phyloP scores from a whole-genome alignment of 2,113 vertebrate species.

The Geothlypis trichas region DNA sequence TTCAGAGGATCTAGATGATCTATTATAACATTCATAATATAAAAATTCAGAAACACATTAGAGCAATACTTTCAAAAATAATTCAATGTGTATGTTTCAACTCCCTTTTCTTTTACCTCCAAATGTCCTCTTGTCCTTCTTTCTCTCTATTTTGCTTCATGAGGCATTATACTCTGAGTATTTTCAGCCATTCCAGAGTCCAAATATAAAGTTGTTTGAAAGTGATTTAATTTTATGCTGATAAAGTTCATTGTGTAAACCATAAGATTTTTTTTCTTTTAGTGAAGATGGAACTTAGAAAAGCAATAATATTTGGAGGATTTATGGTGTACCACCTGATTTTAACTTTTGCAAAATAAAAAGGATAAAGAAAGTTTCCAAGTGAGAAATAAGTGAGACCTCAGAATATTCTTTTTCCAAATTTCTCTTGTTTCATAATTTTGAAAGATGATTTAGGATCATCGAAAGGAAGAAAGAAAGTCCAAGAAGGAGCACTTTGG shows the following conservation, averaged over 20 bases:
- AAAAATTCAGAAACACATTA: slow-evolving; percentile 20
- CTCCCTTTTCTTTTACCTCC: background rate
- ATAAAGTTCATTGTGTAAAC: background rate
- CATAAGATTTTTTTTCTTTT: background rate
- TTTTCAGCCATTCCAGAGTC: background rate
- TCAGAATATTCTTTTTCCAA: background rate
- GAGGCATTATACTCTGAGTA: background rate
- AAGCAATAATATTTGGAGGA: background rate
- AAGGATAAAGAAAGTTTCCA: background rate
- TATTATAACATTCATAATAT: slow-evolving; percentile 2
- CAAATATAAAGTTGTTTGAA: background rate
- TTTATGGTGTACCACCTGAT: background rate
- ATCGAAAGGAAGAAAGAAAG: background rate
- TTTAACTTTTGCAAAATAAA: background rate
- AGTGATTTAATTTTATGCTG: background rate
- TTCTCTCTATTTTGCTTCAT: background rate
- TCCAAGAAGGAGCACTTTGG: background rate
- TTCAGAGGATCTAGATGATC: slow-evolving; percentile 22
- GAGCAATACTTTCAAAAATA: background rate
- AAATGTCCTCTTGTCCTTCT: background rate
- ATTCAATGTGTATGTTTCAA: background rate
- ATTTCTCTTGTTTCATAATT: background rate
- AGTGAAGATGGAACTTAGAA: background rate
- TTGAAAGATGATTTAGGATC: background rate
- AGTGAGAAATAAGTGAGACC: background rate